phyloP scores from a whole-genome alignment of 2,888 invertebrate species.

The Galeopsomyia nigrocyanea region DNA sequence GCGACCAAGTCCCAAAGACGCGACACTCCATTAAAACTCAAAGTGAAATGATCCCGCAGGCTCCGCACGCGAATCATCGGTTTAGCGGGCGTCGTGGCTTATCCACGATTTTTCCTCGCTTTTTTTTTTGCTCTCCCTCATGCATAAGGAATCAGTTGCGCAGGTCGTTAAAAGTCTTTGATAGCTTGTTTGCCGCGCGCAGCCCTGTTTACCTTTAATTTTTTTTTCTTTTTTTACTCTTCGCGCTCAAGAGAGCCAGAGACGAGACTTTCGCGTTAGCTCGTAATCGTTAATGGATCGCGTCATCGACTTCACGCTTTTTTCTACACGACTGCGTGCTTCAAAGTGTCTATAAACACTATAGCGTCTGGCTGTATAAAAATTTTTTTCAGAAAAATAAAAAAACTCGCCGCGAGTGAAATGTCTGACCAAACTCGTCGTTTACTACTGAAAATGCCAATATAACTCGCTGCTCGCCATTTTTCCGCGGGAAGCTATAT shows the following conservation, averaged over 20 bases:
- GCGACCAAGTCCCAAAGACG: not conserved
- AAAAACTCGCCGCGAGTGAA: not conserved
- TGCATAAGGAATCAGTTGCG: slow-evolving; percentile 32
- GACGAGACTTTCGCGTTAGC: not conserved
- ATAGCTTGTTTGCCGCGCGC: slow-evolving; percentile 17
- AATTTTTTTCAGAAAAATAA: too few species aligned
- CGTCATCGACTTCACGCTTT: slow-evolving; percentile 25
- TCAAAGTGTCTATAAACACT: not conserved
- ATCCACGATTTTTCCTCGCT: not conserved
- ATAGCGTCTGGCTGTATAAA: too few species aligned
- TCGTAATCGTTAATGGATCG: slow-evolving; percentile 35
- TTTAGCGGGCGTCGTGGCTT: slow-evolving; percentile 14
- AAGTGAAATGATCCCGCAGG: slow-evolving; percentile 35
- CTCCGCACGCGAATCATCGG: not conserved
- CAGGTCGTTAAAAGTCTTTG: slow-evolving; percentile 29
- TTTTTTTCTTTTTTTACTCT: slow-evolving; percentile 26
- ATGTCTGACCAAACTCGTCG: not conserved
- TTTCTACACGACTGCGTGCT: not conserved
- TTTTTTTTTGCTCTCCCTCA: slow-evolving; percentile 1
- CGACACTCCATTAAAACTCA: slow-evolving; percentile 40
- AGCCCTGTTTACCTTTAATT: slow-evolving; percentile 37
- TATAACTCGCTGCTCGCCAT: not conserved
- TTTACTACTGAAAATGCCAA: not conserved
- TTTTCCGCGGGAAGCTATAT: slow-evolving; percentile 14
- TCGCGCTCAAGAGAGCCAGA: too few species aligned